Percentiles rank a stretch among this genome's conserved stretches.
Evolutionary conservation across 2,888 invertebrate genomes (phyloP).

Genomic region (Eretmocerus hayati): DNA sequence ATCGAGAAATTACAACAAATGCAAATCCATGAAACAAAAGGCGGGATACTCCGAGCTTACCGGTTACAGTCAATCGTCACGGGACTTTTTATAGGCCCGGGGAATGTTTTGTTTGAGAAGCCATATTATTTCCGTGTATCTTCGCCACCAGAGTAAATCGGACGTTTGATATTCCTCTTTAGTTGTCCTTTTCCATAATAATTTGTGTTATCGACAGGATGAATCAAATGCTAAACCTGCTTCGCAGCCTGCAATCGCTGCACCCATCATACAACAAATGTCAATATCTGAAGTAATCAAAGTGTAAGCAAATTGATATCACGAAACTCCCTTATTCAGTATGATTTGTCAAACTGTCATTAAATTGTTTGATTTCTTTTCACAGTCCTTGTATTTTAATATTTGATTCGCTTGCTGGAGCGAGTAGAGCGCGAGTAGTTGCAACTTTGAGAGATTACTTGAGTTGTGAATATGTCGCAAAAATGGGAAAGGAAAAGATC

Average conservation of each 20-base stretch:
- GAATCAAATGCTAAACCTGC: background rate
- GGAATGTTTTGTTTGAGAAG: too few species aligned
- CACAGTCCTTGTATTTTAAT: constrained; percentile 87
- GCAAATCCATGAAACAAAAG: too few species aligned
- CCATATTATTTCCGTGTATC: too few species aligned
- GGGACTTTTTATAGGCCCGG: too few species aligned
- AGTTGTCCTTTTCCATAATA: background rate
- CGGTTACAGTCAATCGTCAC: too few species aligned
- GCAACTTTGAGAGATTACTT: constrained; percentile 87
- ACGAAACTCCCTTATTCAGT: too few species aligned
- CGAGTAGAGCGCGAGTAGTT: constrained; percentile 75
- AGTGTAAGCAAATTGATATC: background rate
- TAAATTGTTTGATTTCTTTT: constrained; percentile 30
- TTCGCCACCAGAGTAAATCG: too few species aligned
- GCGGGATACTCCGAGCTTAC: too few species aligned
- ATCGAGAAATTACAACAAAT: too few species aligned
- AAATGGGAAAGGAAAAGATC: constrained; percentile 59
- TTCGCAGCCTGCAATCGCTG: background rate
- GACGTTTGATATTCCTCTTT: background rate
- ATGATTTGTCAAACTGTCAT: background rate
- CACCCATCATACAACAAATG: background rate
- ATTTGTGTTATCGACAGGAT: background rate
- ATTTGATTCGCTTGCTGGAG: constrained; percentile 84
- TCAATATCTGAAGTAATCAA: background rate
- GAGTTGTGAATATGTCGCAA: constrained; percentile 76